Evolutionary conservation across 2,113 vertebrate species (phyloP).

Genomic region (Ceyx margarethae): DNA sequence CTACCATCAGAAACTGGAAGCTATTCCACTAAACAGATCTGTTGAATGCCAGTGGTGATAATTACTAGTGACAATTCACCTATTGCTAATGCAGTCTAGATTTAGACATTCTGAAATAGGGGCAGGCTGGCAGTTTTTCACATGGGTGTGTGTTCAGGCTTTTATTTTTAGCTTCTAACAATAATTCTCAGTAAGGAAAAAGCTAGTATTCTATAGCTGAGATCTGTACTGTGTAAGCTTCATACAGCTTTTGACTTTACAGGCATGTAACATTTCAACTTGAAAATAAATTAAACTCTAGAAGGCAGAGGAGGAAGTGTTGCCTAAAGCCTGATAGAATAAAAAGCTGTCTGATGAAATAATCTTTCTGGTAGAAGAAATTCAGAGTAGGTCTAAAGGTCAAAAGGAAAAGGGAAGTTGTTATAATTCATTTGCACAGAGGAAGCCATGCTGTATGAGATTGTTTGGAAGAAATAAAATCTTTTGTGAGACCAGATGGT

Average conservation of each 20-base stretch:
- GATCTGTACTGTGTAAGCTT: not conserved
- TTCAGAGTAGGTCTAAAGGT: not conserved
- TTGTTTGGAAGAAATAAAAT: slow-evolving; percentile 15
- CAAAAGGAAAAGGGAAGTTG: not conserved
- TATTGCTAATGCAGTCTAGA: not conserved
- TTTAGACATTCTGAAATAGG: slow-evolving; percentile 29
- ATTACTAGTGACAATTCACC: slow-evolving; percentile 48
- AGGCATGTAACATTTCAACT: not conserved
- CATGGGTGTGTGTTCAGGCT: not conserved
- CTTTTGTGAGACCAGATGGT: slow-evolving; percentile 44
- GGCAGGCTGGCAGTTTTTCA: not conserved
- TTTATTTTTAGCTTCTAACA: not conserved
- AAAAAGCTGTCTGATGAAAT: not conserved
- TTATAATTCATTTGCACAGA: not conserved
- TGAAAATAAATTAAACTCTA: not conserved
- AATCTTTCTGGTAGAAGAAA: not conserved
- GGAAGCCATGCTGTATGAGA: not conserved
- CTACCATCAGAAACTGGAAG: slow-evolving; percentile 15
- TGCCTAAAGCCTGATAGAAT: not conserved
- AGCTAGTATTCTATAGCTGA: not conserved
- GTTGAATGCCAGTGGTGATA: slow-evolving; percentile 9
- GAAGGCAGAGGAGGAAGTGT: not conserved
- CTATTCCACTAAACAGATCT: slow-evolving; percentile 26
- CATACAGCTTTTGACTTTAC: not conserved
- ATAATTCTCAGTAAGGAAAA: not conserved